These are phyloP conservation scores for Calosoma granatense DNA, from an alignment of 1,140 invertebrate genomes.

Conservation along the genomic window DNA sequence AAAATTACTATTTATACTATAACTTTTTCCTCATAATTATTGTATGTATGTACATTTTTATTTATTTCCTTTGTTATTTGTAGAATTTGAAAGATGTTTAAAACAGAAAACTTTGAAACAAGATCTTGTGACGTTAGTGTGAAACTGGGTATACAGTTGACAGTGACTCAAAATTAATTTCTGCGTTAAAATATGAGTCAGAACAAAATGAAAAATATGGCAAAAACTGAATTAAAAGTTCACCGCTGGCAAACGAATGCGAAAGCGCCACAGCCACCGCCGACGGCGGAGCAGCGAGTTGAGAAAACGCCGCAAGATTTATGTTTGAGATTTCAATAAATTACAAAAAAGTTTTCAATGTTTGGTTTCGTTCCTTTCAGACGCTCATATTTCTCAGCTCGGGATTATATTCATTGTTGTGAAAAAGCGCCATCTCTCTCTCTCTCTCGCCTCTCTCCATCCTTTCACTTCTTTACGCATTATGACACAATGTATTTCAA, in stretches of 20 bases:
- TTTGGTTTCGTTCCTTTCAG: slow-evolving; percentile 6
- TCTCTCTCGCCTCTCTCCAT: background rate
- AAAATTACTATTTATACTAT: no score
- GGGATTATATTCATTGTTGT: background rate
- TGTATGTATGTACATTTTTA: no score
- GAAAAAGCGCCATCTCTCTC: background rate
- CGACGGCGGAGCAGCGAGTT: background rate
- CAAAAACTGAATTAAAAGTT: slow-evolving; percentile 6
- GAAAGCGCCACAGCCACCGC: background rate
- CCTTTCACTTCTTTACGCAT: background rate
- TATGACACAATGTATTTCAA: background rate
- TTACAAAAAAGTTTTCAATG: slow-evolving; percentile 8
- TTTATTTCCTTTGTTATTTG: no score
- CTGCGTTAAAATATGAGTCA: slow-evolving; percentile 5
- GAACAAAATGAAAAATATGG: slow-evolving; percentile 9
- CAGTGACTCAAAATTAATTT: slow-evolving; percentile 5
- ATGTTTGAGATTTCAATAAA: slow-evolving; percentile 4
- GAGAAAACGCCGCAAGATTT: slow-evolving; percentile 8
- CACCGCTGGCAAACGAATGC: background rate
- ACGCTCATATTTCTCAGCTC: background rate
- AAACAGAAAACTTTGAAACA: no score
- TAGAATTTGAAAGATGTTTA: no score
- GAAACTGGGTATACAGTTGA: no score
- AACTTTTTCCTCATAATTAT: no score
- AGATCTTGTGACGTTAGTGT: no score